Percentiles rank a stretch among this genome's conserved stretches.
Conservation (phyloP, 2,888 invertebrate genomes). For the Apotomis turbidana region DNA sequence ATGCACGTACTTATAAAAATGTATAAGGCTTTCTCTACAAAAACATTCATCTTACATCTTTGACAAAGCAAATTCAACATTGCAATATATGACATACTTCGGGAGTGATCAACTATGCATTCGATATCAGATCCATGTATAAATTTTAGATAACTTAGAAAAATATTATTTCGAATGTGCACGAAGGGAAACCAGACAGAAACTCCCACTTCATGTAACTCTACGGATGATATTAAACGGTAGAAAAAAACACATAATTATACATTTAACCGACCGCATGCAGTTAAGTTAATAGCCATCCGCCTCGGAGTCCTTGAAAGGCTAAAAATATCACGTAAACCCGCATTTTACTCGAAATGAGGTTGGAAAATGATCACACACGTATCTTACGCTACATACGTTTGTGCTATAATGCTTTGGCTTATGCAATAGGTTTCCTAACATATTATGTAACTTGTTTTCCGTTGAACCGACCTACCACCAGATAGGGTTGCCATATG, state of each 20-base stretch:
- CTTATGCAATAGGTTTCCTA: slow-evolving; percentile 2
- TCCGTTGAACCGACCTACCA: neutral
- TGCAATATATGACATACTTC: too few species aligned
- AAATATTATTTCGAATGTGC: neutral
- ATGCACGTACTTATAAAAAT: too few species aligned
- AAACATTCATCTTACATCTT: too few species aligned
- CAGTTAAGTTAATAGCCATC: slow-evolving; percentile 30
- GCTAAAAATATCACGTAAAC: slow-evolving; percentile 25
- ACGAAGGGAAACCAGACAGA: neutral
- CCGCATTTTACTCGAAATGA: slow-evolving; percentile 28
- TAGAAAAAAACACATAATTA: slow-evolving; percentile 6
- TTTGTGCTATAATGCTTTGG: slow-evolving; percentile 2
- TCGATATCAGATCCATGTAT: neutral
- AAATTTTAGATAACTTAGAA: too few species aligned
- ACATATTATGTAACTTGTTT: slow-evolving; percentile 1
- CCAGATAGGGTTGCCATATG: too few species aligned
- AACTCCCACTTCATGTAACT: slow-evolving; percentile 1
- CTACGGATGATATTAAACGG: neutral
- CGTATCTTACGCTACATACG: neutral
- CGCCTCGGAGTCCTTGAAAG: slow-evolving; percentile 17
- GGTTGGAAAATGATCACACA: slow-evolving; percentile 11
- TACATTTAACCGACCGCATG: slow-evolving; percentile 9
- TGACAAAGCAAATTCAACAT: too few species aligned
- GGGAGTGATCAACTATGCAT: neutral
- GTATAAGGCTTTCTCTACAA: too few species aligned